These are phyloP conservation scores for Callithrix jacchus DNA, from an alignment of 2,113 vertebrate species.

Conservation along the genomic window DNA sequence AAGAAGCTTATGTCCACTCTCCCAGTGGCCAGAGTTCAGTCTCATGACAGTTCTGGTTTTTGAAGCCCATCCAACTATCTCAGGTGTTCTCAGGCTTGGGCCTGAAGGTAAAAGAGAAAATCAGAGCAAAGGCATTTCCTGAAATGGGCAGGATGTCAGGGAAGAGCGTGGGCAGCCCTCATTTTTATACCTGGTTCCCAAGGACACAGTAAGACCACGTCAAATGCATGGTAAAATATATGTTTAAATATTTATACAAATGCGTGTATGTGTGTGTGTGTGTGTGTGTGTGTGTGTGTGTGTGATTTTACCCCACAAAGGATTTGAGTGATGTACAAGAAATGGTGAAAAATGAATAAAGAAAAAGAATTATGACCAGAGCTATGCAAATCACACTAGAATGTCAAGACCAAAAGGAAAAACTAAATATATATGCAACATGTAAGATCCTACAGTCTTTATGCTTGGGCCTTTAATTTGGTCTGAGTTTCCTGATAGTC, in stretches of 20 bases:
- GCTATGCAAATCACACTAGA: constrained; percentile 44
- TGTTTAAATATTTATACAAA: constrained; percentile 39
- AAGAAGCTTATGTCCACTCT: background rate
- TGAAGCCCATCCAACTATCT: background rate
- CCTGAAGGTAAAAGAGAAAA: background rate
- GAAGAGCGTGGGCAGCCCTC: background rate
- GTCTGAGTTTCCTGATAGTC: constrained; percentile 34
- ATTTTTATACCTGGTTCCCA: background rate
- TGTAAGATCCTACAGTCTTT: background rate
- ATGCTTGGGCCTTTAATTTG: background rate
- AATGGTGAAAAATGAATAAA: constrained; percentile 36
- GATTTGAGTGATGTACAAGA: background rate
- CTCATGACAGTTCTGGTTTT: background rate
- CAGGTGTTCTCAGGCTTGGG: background rate
- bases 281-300: background rate
- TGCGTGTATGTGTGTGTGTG: background rate
- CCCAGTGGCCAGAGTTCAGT: background rate
- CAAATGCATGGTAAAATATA: constrained; percentile 11
- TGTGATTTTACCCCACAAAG: background rate
- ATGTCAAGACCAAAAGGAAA: constrained; percentile 8
- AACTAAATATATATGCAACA: background rate
- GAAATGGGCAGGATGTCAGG: background rate
- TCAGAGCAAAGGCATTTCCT: background rate
- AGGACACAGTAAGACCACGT: background rate
- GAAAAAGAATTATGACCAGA: constrained; percentile 27